A percentile compares a stretch with the other conserved stretches of the same genome.
Evolutionary conservation across 1,140 invertebrate genomes (phyloP).

Genomic region (Gonatopus flavifemur): DNA sequence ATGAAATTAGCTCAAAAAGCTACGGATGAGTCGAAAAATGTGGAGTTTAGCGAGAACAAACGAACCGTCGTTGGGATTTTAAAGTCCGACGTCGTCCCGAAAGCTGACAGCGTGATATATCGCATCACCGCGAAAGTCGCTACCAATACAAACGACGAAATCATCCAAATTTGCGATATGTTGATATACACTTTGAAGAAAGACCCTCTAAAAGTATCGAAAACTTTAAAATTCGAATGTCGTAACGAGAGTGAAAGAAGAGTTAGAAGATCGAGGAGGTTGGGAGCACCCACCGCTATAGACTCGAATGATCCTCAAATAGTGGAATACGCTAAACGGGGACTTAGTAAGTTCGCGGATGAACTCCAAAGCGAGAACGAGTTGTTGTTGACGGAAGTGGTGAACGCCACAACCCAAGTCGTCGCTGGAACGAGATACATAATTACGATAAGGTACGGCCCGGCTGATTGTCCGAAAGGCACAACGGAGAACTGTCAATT

Average conservation of each 20-base stretch:
- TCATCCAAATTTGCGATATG: too few species aligned
- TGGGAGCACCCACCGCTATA: constrained; percentile 26
- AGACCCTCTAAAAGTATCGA: too few species aligned
- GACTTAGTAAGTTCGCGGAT: constrained; percentile 43
- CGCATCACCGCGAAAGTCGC: too few species aligned
- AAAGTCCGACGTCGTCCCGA: too few species aligned
- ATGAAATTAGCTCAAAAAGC: too few species aligned
- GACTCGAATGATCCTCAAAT: constrained; percentile 43
- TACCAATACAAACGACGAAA: too few species aligned
- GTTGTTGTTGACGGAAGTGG: constrained; percentile 44
- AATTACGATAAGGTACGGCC: constrained; percentile 55
- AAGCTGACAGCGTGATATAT: too few species aligned
- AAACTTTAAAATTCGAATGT: too few species aligned
- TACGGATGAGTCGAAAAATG: constrained; percentile 6
- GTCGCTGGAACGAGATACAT: constrained; percentile 54
- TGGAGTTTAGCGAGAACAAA: constrained; percentile 5
- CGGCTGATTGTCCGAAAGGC: constrained; percentile 56
- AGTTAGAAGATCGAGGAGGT: neutral
- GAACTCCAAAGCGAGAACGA: constrained; percentile 42
- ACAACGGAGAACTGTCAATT: constrained; percentile 34
- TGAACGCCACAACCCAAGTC: constrained; percentile 45
- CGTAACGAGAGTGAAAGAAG: too few species aligned
- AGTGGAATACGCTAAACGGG: constrained; percentile 39
- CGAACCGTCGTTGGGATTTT: too few species aligned
- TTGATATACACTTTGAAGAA: too few species aligned